Conservation (phyloP, 2,113 vertebrate genomes). For the Nannospalax galili region DNA sequence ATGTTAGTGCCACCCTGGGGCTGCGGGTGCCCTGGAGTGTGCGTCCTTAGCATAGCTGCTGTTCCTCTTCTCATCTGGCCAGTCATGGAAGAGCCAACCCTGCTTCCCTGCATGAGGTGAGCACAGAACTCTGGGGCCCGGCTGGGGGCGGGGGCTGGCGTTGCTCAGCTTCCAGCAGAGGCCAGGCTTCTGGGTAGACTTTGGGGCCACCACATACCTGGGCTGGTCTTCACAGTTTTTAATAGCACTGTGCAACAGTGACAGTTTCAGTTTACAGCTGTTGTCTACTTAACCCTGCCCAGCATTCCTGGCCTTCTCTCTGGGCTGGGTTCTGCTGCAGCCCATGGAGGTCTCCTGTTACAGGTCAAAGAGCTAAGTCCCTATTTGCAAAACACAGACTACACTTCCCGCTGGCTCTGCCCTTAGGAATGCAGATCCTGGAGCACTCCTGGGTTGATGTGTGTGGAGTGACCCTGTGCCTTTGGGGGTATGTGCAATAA, state of each 20-base stretch:
- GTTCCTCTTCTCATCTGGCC: not conserved
- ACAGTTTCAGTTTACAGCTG: conserved; percentile 53
- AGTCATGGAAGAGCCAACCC: not conserved
- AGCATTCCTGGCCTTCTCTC: conserved; percentile 64
- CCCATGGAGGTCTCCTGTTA: conserved; percentile 67
- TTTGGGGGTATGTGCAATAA: not conserved
- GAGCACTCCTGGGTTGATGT: not conserved
- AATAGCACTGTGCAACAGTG: not conserved
- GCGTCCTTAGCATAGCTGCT: not conserved
- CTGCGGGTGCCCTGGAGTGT: no score
- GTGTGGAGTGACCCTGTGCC: not conserved
- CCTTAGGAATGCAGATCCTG: conserved; percentile 2
- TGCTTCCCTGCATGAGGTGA: not conserved
- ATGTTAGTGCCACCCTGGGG: not conserved
- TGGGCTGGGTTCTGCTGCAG: not conserved
- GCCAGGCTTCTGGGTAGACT: not conserved
- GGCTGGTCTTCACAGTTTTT: not conserved
- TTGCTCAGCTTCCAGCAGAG: not conserved
- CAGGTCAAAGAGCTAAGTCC: conserved; percentile 64
- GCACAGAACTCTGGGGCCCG: not conserved
- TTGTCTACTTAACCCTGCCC: conserved; percentile 44
- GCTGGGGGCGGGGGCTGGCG: not conserved
- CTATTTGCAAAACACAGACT: conserved; percentile 68
- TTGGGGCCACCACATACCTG: not conserved
- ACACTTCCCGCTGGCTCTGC: conserved; percentile 62